These are phyloP conservation scores for Dipus sagitta DNA, from an alignment of 2,797 vertebrate genomes.

Conservation along the genomic window DNA sequence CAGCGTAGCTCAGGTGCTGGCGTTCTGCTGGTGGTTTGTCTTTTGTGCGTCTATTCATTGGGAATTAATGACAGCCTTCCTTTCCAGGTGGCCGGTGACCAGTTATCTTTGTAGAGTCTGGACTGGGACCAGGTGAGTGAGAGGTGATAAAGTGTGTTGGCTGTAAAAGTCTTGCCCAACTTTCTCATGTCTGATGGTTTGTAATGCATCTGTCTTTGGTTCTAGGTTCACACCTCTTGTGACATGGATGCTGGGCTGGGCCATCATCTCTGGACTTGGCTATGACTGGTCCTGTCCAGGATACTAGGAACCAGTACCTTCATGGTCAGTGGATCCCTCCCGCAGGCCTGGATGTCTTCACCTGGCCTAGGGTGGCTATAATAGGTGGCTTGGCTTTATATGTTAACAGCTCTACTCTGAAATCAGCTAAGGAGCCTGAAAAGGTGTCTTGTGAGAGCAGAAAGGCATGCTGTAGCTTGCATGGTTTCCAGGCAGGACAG, in stretches of 20 bases:
- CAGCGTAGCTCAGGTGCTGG: background rate
- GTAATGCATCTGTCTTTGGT: slow-evolving; percentile 34
- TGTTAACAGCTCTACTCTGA: slow-evolving; percentile 91
- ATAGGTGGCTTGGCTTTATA: slow-evolving; percentile 84
- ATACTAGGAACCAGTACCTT: slow-evolving; percentile 89
- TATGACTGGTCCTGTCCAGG: slow-evolving; percentile 77
- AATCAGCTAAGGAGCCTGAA: slow-evolving; percentile 91
- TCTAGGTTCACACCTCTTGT: slow-evolving; percentile 63
- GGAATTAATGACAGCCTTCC: slow-evolving; percentile 48
- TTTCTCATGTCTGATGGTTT: rapidly evolving
- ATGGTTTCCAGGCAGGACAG: slow-evolving; percentile 90
- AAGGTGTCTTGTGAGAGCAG: slow-evolving; percentile 92
- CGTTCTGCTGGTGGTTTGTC: background rate
- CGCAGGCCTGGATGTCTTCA: slow-evolving; percentile 82
- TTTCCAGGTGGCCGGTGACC: slow-evolving; percentile 61
- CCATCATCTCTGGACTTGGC: slow-evolving; percentile 83
- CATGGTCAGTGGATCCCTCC: slow-evolving; percentile 88
- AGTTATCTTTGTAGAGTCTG: slow-evolving; percentile 73
- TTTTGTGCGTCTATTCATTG: rapidly evolving
- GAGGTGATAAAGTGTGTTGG: rapidly evolving
- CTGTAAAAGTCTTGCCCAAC: rapidly evolving
- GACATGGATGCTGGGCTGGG: slow-evolving; percentile 37
- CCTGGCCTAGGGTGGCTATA: slow-evolving; percentile 69
- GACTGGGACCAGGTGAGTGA: slow-evolving; percentile 78
- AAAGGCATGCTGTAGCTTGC: slow-evolving; percentile 88